Percentiles rank a stretch among this genome's conserved stretches.
Evolutionary conservation across 2,797 vertebrate genomes (phyloP).

Genomic region (Galago senegalensis): DNA sequence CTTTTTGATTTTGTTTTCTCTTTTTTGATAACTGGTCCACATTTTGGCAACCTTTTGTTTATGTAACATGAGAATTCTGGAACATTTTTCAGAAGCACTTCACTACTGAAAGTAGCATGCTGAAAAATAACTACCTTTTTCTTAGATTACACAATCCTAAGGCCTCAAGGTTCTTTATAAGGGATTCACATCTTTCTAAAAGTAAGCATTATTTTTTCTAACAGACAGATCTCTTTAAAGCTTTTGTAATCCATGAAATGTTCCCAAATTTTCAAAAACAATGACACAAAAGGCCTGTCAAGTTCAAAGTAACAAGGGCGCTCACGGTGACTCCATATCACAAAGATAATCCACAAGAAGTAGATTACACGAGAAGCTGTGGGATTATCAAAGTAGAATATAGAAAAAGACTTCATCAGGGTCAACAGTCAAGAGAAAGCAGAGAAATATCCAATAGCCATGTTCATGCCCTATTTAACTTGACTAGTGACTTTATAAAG

Average conservation of each 20-base stretch:
- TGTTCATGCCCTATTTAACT: neutral
- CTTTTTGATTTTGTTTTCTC: neutral
- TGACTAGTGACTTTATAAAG: neutral
- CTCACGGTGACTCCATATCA: neutral
- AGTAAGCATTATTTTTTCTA: neutral
- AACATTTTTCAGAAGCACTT: neutral
- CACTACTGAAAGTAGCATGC: neutral
- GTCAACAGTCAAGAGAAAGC: neutral
- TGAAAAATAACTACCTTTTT: neutral
- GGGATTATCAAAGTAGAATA: neutral
- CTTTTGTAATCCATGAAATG: neutral
- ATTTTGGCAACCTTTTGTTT: neutral
- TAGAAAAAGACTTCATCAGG: neutral
- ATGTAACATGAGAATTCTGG: neutral
- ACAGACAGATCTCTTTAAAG: neutral
- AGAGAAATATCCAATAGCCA: neutral
- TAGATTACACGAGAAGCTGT: neutral
- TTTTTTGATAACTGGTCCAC: neutral
- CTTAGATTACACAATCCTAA: neutral
- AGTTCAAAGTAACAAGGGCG: neutral
- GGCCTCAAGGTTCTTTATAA: neutral
- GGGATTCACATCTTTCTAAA: neutral
- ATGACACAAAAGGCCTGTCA: neutral
- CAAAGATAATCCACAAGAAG: neutral
- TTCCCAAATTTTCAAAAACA: neutral